phyloP scores from a whole-genome alignment of 2,888 invertebrate genomes.

The Drepana falcataria region DNA sequence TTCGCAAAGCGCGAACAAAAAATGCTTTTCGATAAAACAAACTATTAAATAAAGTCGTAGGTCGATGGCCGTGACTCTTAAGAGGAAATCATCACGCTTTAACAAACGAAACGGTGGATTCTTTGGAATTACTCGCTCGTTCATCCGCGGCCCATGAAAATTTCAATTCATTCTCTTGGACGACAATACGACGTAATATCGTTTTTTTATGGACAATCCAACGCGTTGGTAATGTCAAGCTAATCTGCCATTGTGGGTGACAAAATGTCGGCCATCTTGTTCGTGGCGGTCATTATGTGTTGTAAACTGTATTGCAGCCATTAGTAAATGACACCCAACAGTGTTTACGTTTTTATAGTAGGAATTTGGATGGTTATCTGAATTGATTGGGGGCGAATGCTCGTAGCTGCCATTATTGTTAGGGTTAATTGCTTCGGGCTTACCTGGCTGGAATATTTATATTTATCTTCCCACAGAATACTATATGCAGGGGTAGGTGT shows the following conservation, averaged over 20 bases:
- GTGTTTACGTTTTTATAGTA: conserved; percentile 2
- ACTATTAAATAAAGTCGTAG: not conserved
- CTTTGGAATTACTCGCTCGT: not conserved
- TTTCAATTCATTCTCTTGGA: not conserved
- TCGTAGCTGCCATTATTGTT: not conserved
- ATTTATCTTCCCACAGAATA: too few species aligned
- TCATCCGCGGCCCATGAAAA: conserved; percentile 1
- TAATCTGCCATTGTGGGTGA: conserved; percentile 13
- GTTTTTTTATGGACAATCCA: not conserved
- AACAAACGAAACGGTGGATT: not conserved
- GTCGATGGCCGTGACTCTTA: conserved; percentile 1
- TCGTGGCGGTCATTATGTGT: conserved; percentile 36
- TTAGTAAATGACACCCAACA: not conserved
- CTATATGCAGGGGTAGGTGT: too few species aligned
- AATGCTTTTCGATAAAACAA: not conserved
- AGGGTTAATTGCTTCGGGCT: not conserved
- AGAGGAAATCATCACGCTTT: not conserved
- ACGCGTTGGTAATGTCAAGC: conserved; percentile 1
- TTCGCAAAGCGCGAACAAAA: not conserved
- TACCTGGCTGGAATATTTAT: not conserved
- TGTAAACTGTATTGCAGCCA: conserved; percentile 31
- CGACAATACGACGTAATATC: not conserved
- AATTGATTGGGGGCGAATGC: not conserved
- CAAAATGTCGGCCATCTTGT: conserved; percentile 14
- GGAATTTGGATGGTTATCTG: not conserved